phyloP scores from a whole-genome alignment of 2,113 vertebrate species.

The Cisticola juncidis region DNA sequence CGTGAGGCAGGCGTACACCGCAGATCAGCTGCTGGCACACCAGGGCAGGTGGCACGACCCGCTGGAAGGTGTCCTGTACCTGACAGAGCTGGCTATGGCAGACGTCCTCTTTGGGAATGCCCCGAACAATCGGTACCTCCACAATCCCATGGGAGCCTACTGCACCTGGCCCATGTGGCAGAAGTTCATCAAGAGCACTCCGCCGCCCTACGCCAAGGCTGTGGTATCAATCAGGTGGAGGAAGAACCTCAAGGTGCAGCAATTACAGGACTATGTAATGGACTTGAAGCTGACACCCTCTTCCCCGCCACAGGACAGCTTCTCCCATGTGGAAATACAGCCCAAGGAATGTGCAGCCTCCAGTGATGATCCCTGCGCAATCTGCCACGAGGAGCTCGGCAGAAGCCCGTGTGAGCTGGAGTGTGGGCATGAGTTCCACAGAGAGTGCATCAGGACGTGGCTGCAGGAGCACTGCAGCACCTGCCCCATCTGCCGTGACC shows the following conservation, averaged over 20 bases:
- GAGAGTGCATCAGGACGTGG: not conserved
- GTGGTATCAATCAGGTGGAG: rapidly evolving
- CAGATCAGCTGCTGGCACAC: rapidly evolving
- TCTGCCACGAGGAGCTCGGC: not conserved
- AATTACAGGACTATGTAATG: not conserved
- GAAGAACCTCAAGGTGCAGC: rapidly evolving
- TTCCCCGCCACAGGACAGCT: not conserved
- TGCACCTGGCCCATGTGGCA: not conserved
- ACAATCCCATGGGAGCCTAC: rapidly evolving
- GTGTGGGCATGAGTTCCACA: not conserved
- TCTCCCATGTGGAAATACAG: rapidly evolving
- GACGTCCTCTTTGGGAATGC: rapidly evolving
- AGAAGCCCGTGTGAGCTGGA: not conserved
- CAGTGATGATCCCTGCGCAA: not conserved
- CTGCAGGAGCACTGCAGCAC: not conserved
- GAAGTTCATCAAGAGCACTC: rapidly evolving
- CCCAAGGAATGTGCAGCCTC: not conserved
- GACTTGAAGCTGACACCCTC: rapidly evolving
- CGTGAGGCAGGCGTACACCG: rapidly evolving
- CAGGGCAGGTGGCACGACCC: not conserved
- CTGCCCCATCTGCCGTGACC: not conserved
- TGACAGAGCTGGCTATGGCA: not conserved
- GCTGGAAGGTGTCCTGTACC: not conserved
- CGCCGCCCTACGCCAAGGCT: rapidly evolving
- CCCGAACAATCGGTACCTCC: rapidly evolving